Evolutionary conservation across 2,888 invertebrate species (phyloP).

Genomic region (Drosophila buzzatii): DNA sequence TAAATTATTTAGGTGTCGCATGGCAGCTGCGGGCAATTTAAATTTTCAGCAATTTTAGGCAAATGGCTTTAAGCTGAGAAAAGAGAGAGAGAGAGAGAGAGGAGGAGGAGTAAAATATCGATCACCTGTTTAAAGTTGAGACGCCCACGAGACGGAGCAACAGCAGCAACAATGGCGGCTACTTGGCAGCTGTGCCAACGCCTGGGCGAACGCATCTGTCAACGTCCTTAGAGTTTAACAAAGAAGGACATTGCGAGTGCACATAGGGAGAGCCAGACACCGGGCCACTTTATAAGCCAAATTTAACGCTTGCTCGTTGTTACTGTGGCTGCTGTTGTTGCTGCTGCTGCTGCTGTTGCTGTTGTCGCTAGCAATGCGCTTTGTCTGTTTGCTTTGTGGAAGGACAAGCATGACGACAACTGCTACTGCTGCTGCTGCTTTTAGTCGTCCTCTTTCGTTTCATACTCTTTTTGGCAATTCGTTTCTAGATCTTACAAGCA

Average conservation of each 20-base stretch:
- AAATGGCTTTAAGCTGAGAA: conserved; percentile 25
- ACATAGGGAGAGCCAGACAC: conserved; percentile 37
- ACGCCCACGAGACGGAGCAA: conserved; percentile 29
- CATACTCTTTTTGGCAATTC: conserved; percentile 62
- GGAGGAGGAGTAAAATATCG: conserved; percentile 57
- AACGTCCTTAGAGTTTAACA: conserved; percentile 79
- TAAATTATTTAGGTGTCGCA: conserved; percentile 43
- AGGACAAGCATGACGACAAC: conserved; percentile 52
- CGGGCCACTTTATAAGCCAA: conserved; percentile 73
- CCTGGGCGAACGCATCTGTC: conserved; percentile 79
- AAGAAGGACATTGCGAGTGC: conserved; percentile 66
- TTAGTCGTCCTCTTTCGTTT: neutral
- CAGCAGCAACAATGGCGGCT: conserved; percentile 57
- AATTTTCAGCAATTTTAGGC: conserved; percentile 58
- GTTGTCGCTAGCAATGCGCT: conserved; percentile 56
- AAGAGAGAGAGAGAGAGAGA: conserved; percentile 14
- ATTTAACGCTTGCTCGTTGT: conserved; percentile 51
- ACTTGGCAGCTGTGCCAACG: conserved; percentile 73
- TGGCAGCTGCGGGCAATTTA: conserved; percentile 48
- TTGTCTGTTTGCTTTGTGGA: conserved; percentile 68
- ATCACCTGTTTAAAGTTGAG: conserved; percentile 73
- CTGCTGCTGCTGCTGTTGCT: conserved; percentile 28
- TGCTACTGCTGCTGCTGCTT: conserved; percentile 34
- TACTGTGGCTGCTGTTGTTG: conserved; percentile 31
- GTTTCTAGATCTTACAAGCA: conserved; percentile 67